Evolutionary conservation across 2,797 vertebrate genomes (phyloP).

Genomic region (Neosilurus hyrtlii): DNA sequence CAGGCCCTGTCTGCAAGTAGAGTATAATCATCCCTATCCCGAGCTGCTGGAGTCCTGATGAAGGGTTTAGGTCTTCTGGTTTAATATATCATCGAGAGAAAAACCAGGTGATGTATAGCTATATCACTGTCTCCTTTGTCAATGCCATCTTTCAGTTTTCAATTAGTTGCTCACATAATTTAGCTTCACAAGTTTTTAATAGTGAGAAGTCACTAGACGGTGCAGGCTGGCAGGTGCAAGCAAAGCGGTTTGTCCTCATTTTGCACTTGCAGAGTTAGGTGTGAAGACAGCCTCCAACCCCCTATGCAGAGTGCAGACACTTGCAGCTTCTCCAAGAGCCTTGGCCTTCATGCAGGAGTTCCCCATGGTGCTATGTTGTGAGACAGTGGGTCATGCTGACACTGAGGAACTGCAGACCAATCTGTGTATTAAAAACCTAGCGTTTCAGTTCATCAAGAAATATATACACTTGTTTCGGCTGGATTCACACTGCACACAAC

Average conservation of each 20-base stretch:
- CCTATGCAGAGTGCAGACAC: slow-evolving; percentile 43
- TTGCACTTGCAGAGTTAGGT: slow-evolving; percentile 66
- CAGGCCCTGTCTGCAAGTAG: slow-evolving; percentile 43
- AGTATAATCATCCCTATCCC: slow-evolving; percentile 14
- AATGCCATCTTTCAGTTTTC: slow-evolving; percentile 56
- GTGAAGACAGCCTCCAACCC: slow-evolving; percentile 60
- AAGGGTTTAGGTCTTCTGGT: slow-evolving; percentile 28
- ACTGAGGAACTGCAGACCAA: not conserved
- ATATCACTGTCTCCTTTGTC: slow-evolving; percentile 57
- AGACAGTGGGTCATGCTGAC: slow-evolving; percentile 15
- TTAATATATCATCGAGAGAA: slow-evolving; percentile 33
- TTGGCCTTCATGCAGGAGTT: slow-evolving; percentile 27
- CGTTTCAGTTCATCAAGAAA: not conserved
- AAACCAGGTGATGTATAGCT: slow-evolving; percentile 39
- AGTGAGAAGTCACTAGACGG: slow-evolving; percentile 72
- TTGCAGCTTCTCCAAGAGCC: slow-evolving; percentile 44
- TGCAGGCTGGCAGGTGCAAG: slow-evolving; percentile 66
- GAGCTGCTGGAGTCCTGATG: slow-evolving; percentile 5
- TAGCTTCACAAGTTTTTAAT: slow-evolving; percentile 69
- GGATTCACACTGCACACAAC: not conserved
- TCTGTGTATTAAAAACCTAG: not conserved
- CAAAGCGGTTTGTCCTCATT: slow-evolving; percentile 64
- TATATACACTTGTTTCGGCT: not conserved
- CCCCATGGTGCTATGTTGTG: slow-evolving; percentile 26
- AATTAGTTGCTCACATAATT: slow-evolving; percentile 66